Evolutionary conservation across 1,140 invertebrate genomes (phyloP), one percentile per base, ranked within the genome.

Genomic region (Neomicropteryx cornuta): DNA sequence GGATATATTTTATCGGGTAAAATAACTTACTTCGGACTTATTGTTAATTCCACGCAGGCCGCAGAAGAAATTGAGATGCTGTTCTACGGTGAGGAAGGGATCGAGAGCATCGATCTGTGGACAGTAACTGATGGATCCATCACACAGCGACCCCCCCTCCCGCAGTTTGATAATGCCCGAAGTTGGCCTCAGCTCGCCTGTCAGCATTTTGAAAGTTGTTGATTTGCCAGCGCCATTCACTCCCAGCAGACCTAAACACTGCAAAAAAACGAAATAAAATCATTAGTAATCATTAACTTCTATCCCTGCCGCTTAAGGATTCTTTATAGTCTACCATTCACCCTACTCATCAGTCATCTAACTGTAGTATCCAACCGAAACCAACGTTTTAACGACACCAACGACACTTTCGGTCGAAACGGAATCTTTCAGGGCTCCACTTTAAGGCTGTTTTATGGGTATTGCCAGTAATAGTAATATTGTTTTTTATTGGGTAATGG

Each of bases 21-120:
- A 36, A 35, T 19, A 19, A 44, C 35, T 54, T 45, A 71, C 69
- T 47, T 61, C 56, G 16, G 62, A 44, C 14, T 55, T 38, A 33
- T 68, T 50, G 3, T 46, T 35, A 1, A 75, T 64, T 13, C 69
- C 68, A 3, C 71, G 42, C 21, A 75, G 47, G 21, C 45, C 51
- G 36, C 67, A 72, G 54, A 72, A 75, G 35, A 74, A 60, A 0
- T 47, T 37, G 5, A 75, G 54, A 13, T 67, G 69, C 43, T 75
- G 70, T 16, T 38, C 44, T 1, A 73, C 63, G 1, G 79, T 87
- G 4, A 91, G 59, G 31, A 83, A 70, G 1, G 73, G 68, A 55
- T 89, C 82, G 20, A 92, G 55, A 0, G 85, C 82, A 63, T 89
- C 84, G 45, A 74, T 80, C 62, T 91, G 87, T 4, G 87, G 84